Evolutionary conservation across 2,797 vertebrate genomes (phyloP).

Genomic region (Rhyacichthys aspro): DNA sequence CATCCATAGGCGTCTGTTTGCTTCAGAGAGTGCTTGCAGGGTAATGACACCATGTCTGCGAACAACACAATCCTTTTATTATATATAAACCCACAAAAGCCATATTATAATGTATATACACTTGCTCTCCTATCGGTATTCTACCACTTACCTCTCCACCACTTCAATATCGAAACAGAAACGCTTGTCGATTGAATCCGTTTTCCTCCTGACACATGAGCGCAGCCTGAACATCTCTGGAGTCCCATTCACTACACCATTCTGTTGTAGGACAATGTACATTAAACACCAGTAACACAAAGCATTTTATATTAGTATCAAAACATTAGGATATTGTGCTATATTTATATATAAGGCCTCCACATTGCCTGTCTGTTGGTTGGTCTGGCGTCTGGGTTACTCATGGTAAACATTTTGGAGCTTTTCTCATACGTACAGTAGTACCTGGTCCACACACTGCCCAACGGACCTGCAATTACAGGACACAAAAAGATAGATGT

Average conservation of each 20-base stretch:
- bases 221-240: conserved; percentile 93
- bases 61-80: conserved; percentile 14
- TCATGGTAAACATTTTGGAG: conserved; percentile 96
- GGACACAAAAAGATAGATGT: neutral
- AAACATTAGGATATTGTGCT: too few species aligned
- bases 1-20: conserved; percentile 94
- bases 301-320: neutral
- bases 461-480: conserved; percentile 85
- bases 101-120: conserved; percentile 1
- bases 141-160: conserved; percentile 88
- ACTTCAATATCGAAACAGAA: conserved; percentile 99
- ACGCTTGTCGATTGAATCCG: conserved; percentile 97
- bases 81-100: neutral
- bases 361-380: conserved; percentile 88
- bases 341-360: neutral
- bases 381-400: conserved; percentile 90
- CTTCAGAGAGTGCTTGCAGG: conserved; percentile 93
- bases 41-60: conserved; percentile 95
- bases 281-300: neutral
- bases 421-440: conserved; percentile 97
- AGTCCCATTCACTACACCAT: conserved; percentile 86
- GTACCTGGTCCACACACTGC: conserved; percentile 94
- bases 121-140: neutral
- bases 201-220: conserved; percentile 95
- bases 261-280: conserved; percentile 76